Evolutionary conservation across 2,888 invertebrate genomes (phyloP), one percentile per base, ranked within the genome.

Genomic region (Drosophila mettleri): DNA sequence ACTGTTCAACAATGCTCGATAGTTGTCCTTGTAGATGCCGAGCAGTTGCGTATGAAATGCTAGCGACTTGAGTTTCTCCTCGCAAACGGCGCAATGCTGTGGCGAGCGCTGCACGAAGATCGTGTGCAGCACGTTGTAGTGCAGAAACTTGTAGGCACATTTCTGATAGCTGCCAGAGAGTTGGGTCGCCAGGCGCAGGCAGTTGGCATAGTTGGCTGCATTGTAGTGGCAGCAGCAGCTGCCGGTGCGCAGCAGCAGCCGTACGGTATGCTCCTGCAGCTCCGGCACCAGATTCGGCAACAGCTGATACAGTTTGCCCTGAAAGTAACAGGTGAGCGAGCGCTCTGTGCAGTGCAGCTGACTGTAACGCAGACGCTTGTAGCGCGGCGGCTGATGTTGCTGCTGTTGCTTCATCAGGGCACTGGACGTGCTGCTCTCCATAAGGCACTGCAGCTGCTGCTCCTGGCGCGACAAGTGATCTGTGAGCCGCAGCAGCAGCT

Each of bases 171-270:
- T 79, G 9, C 63, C 61, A 2, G 80, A 52, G 2, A 90, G 72
- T 14, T 69, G 77, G 0, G 71, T 78, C 24, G 84, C 80, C n/a
- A 89, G 52, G 4, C 74, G 72, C 9, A 92, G 69, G 18, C 91
- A 86, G 3, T 78, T 80, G 41, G 78, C 74, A 29, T 90, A 86
- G 33, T 89, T 90, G 3, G 69, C 46, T 3, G 86, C 63, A 20
- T 86, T 90, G 51, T 89, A 92, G 57, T 91, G 91, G 27, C 92
- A 92, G 48, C 92, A 92, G 45, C 92, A 92, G 29, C 91, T 79
- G 16, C 90, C 89, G 4, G 89, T 86, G 27, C 87, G 89, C 12
- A 88, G 71, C 2, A 92, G 78, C 34, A 88, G 88, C 14, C 87
- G 85, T 10, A 91, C 74, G 1, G 89, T 80, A 14, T 86, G 80